These are phyloP conservation scores for Medauroidea extradentata DNA, from an alignment of 1,140 invertebrate species.

Conservation along the genomic window DNA sequence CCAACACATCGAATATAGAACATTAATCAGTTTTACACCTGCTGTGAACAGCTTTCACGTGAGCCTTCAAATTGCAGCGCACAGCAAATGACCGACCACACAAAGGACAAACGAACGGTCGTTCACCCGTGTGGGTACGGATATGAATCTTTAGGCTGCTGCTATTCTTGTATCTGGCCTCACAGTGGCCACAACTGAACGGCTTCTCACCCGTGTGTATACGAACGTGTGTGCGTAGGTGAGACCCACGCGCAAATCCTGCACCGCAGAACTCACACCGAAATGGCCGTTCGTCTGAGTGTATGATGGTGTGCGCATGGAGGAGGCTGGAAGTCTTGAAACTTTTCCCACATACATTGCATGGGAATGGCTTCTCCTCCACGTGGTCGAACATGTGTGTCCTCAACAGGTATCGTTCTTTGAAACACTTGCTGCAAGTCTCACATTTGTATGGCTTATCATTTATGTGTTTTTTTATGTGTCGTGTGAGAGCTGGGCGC, in stretches of 20 bases:
- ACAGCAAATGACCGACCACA: conserved; percentile 19
- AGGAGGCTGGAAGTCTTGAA: background rate
- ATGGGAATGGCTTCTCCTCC: background rate
- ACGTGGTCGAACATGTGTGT: background rate
- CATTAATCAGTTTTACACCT: no score
- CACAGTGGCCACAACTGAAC: conserved; percentile 58
- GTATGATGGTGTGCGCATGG: background rate
- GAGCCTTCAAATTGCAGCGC: conserved; percentile 17
- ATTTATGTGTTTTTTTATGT: background rate
- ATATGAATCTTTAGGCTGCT: conserved; percentile 54
- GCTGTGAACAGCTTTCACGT: background rate
- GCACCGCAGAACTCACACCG: conserved; percentile 62
- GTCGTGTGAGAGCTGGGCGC: background rate
- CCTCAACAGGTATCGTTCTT: background rate
- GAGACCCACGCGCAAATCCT: conserved; percentile 69
- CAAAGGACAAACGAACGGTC: conserved; percentile 17
- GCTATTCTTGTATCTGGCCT: conserved; percentile 60
- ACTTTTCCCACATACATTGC: conserved; percentile 1
- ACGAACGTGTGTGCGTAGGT: conserved; percentile 79
- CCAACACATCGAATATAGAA: no score
- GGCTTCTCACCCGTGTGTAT: conserved; percentile 62
- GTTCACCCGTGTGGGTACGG: conserved; percentile 20
- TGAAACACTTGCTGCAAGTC: background rate
- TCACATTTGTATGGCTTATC: background rate
- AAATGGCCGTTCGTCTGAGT: conserved; percentile 22